phyloP scores from a whole-genome alignment of 2,113 vertebrate genomes.

The Candoia aspera region DNA sequence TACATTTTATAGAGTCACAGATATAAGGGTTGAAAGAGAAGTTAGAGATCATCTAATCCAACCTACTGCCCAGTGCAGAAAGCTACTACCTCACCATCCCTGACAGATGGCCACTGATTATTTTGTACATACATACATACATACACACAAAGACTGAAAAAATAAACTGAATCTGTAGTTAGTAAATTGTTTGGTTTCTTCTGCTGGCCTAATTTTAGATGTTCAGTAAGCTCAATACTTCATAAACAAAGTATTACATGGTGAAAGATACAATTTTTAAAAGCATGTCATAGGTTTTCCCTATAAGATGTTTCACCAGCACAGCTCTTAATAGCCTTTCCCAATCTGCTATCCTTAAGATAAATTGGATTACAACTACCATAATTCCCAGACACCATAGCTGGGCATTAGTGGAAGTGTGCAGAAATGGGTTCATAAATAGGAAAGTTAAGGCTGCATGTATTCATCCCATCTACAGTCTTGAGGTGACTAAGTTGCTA shows the following conservation, averaged over 20 bases:
- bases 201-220: background rate
- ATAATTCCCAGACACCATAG: background rate
- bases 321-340: background rate
- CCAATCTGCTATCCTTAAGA: too few species aligned
- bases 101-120: background rate
- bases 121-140: too few species aligned
- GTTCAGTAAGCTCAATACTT: background rate
- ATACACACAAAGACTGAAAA: background rate
- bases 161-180: background rate
- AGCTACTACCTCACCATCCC: background rate
- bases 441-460: too few species aligned
- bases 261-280: background rate
- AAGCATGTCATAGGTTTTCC: background rate
- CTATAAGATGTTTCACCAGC: fast-evolving
- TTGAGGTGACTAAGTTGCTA: background rate
- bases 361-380: too few species aligned
- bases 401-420: background rate
- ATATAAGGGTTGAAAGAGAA: background rate
- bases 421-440: background rate
- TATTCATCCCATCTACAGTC: background rate
- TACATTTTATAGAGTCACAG: background rate
- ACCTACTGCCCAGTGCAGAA: background rate
- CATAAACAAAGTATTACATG: background rate
- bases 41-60: background rate
- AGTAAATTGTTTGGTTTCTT: background rate